Base-by-base conservation (phyloP, 2,797 vertebrate species). In the Balearica regulorum region DNA sequence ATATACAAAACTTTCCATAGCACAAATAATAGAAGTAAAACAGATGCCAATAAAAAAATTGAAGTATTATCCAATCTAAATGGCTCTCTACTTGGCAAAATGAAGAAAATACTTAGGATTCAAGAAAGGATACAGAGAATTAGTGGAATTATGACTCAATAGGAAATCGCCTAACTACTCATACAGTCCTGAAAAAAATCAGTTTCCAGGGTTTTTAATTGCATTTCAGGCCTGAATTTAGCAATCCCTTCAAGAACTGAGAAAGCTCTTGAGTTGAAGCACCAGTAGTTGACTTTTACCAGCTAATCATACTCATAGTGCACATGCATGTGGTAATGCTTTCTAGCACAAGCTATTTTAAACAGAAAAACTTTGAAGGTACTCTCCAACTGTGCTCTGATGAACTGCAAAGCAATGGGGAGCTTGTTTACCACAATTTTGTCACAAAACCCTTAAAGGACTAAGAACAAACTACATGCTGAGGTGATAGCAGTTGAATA, bases 361-460 rank as follows among this genome's bases (percentile, higher is more conserved):
- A 96, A 96, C 62, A 79, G 88, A 96, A 96, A 95, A 97, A 97
- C 77, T 94, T 93, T 88, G 76, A 78, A 95, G 75, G 92, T 97
- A 88, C 70, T 94, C 94, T 97, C 96, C 96, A 88, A 89, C 97
- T 97, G 97, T 26, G 86, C 81, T 90, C 86, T 98, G 97, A 97
- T 98, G 98, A 98, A 95, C 95, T 96, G 90, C 73, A 76, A 96
- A 97, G 85, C 96, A 95, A 90, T 87, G 73, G 96, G 96, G 92
- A 91, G 49, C 95, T 97, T 97, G 87, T 98, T 98, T 97, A 95
- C 92, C 91, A 95, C 90, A 57, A 79, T 94, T 97, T 91, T 80
- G 83, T 94, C 81, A 94, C 70, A 93, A 97, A 92, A 91, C 93
- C 76, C 86, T 91, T 89, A 82, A 83, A 79, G 65, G 84, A 84